Evolutionary conservation across 2,888 invertebrate genomes (phyloP), one percentile per base, ranked within the genome.

Genomic region (Panzeria rudis): DNA sequence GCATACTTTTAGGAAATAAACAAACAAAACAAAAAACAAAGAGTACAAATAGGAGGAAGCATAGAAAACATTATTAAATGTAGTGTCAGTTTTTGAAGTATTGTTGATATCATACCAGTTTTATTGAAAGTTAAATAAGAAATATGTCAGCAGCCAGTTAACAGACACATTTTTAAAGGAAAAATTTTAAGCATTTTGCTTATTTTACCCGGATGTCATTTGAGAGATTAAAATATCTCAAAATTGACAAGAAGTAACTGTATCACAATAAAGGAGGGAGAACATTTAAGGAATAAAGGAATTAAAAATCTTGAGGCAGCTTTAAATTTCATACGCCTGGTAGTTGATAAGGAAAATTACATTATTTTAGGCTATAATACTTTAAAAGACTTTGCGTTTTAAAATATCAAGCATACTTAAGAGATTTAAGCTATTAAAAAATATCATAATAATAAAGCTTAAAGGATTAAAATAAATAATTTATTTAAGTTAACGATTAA

Each of bases 1-100:
- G 69, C 69, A 69, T 69, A 69, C 23, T 54, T 69, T 54, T 20
- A n/a, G 32, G 68, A 20, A 38, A 11, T 13, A 52, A 69, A 11
- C 52, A 35, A 5, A 20, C 8, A 54, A 15, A 6, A n/a, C 1
- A 59, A 66, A 32, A 50, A n/a, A 66, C 44, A 15, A 41, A 13
- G 15, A 6, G 6, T 35, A 8, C 35, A 8, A 9, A 29, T 47
- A 64, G 47, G 32, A 47, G 50, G 32, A 20, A 47, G 41, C 41
- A 62, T 62, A 20, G 41, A 41, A 41, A 25, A 66, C 50, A 44
- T 25, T 25, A 23, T 17, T 47, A 32, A 66, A 66, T 29, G 68
- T 20, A 13, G 35, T 35, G 17, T 59, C n/a, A 59, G 32, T 32
- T 59, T 59, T n/a, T 35, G 17, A 59, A 35, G 5, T 35, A 17